Base-by-base conservation (phyloP, 2,888 invertebrate species). In the Ligdia adustata region DNA sequence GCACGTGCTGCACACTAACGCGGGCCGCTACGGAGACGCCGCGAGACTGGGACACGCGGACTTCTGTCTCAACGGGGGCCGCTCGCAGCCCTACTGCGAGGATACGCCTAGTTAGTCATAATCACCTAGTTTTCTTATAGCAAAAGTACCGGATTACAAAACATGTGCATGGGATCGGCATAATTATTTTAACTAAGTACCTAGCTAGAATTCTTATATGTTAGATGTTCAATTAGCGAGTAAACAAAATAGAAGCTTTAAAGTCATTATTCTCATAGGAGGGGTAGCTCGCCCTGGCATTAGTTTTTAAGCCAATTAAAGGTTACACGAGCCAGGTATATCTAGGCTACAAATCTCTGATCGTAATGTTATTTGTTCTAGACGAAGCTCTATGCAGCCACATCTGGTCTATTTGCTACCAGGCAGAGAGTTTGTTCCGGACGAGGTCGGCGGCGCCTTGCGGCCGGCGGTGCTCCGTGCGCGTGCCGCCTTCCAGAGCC, bases 21-120 rank as follows among this genome's bases (percentile, higher is more conserved):
- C 95, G 0, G 95, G 95, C 0, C 92, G 93, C 51, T 96, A 95
- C 75, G 95, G 95, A 0, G 95, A 95, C 73, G 92, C 91, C 1
- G 94, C 95, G 3, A 86, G 93, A 2, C 91, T 94, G 2, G 95
- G 95, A 0, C 95, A 95, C 70, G 94, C 95, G 0, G 95, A 95
- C 82, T 94, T 96, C 80, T 95, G 95, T 67, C 92, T 95, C 24
- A 96, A 95, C 69, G 95, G 95, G 0, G 95, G 95, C n/a, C 80
- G 92, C 45, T 88, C 92, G 45, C 95, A 95, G 72, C 95, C 95
- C 0, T 95, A 92, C 72, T 96, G 96, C 72, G 92, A 93, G 64
- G 93, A 93, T 60, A 93, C 93, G 2, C 92, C 93, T 2, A 94
- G 94, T 94, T 69, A 90, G 92, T 82, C 6, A 22, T n/a, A 22